Percentiles rank a stretch among this genome's conserved stretches.
These are phyloP conservation scores for Diachasma alloeum DNA, from an alignment of 1,140 invertebrate species.

Conservation along the genomic window DNA sequence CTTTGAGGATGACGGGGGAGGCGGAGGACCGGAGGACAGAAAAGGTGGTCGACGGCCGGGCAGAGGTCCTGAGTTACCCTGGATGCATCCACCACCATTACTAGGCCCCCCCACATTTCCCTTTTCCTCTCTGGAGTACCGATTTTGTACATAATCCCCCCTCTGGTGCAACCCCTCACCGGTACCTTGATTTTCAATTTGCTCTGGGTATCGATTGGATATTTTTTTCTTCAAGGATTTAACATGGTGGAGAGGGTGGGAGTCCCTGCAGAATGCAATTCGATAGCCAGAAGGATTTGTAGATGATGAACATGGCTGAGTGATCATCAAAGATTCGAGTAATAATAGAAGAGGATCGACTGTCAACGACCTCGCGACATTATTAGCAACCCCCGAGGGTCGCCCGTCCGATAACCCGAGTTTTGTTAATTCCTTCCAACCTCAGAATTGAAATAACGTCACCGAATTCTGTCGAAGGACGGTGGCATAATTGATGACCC, in stretches of 20 bases:
- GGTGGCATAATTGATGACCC: background rate
- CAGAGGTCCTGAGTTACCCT: conserved; percentile 35
- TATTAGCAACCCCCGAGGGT: background rate
- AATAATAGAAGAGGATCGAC: too few relatives aligned
- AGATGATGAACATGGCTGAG: background rate
- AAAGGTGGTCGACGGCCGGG: conserved; percentile 33
- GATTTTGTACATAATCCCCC: background rate
- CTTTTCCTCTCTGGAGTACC: conserved; percentile 12
- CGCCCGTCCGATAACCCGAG: background rate
- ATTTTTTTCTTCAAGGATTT: background rate
- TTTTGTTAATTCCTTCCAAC: background rate
- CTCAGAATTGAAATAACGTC: background rate
- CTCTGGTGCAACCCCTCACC: background rate
- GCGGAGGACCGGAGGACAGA: conserved; percentile 25
- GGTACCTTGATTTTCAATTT: conserved; percentile 8
- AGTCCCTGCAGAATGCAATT: background rate
- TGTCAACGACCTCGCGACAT: too few relatives aligned
- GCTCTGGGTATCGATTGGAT: background rate
- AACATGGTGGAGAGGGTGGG: background rate
- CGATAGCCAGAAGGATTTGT: background rate
- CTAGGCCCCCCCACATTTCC: conserved; percentile 24
- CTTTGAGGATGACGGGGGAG: background rate
- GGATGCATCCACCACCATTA: conserved; percentile 44
- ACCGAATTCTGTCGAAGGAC: background rate
- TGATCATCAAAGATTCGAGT: background rate